These are phyloP conservation scores for Pomacea canaliculata DNA, from an alignment of 2,888 invertebrate genomes.

Conservation along the genomic window DNA sequence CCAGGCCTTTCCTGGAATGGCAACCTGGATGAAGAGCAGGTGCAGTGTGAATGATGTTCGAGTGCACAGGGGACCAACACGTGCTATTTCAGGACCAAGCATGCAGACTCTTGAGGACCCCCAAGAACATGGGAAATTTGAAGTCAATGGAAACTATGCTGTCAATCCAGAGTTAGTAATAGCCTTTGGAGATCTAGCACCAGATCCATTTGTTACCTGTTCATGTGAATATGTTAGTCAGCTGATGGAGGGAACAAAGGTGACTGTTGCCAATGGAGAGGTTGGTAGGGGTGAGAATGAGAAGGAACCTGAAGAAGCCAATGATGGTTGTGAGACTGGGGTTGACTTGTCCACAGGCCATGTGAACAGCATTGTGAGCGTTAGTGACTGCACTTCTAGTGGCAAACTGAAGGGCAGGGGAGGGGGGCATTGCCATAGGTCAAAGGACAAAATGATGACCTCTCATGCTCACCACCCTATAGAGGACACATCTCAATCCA, in stretches of 20 bases:
- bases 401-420: constrained; percentile 10
- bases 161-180: constrained; percentile 17
- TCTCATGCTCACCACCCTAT: background rate
- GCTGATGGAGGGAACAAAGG: background rate
- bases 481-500: background rate
- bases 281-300: background rate
- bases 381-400: background rate
- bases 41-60: constrained; percentile 17
- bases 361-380: background rate
- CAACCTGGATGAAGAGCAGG: constrained; percentile 12
- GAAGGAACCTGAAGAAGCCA: background rate
- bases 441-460: background rate
- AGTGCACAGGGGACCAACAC: constrained; percentile 12
- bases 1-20: background rate
- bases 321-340: background rate
- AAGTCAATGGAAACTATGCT: constrained; percentile 40
- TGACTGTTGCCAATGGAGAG: background rate
- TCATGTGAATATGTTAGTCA: background rate
- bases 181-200: background rate
- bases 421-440: constrained; percentile 19
- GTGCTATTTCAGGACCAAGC: too few species aligned
- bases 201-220: background rate
- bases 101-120: constrained; percentile 20
- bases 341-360: background rate
- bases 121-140: constrained; percentile 26